These are phyloP conservation scores for Bothrops jararaca DNA, from an alignment of 2,113 vertebrate species.

Conservation along the genomic window DNA sequence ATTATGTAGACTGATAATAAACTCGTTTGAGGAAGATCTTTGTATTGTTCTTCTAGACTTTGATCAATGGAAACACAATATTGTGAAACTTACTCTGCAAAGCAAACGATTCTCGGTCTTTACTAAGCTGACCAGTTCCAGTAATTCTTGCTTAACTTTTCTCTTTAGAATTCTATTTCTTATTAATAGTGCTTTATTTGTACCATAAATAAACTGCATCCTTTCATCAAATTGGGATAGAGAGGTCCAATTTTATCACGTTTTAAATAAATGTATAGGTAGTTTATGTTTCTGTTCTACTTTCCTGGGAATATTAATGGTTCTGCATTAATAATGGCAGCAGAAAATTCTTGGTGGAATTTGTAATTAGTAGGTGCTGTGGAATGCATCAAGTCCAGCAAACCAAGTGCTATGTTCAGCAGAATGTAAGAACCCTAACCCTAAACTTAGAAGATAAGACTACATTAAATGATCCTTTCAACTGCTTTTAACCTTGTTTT, in stretches of 20 bases:
- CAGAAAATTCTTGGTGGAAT: not conserved
- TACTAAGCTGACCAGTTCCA: not conserved
- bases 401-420: not conserved
- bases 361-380: not conserved
- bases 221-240: not conserved
- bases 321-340: not conserved
- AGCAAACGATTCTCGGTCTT: not conserved
- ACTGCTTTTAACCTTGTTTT: not conserved
- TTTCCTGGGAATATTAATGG: not conserved
- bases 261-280: not conserved
- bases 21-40: not conserved
- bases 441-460: not conserved
- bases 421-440: not conserved
- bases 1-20: not conserved
- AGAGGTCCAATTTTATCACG: not conserved
- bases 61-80: constrained; percentile 21
- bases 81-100: constrained; percentile 8
- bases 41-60: constrained; percentile 3
- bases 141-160: not conserved
- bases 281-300: not conserved
- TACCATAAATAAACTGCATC: not conserved
- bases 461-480: not conserved
- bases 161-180: not conserved
- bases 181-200: not conserved
- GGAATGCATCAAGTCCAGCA: not conserved